Evolutionary conservation across 2,888 invertebrate genomes (phyloP), one percentile per base, ranked within the genome.

Genomic region (Encarsia formosa): DNA sequence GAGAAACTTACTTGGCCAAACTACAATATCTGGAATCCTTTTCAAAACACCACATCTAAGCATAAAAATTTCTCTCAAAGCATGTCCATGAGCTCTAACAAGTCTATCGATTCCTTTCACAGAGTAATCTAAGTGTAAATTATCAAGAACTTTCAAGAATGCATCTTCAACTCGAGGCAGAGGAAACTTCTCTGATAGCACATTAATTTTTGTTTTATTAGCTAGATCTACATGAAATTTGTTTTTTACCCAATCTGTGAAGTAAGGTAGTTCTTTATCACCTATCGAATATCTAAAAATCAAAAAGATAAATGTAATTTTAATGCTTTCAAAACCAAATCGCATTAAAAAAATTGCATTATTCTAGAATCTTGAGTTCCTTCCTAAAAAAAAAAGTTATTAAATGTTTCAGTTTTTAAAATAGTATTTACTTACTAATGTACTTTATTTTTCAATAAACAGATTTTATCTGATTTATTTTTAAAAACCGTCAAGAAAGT

Each of bases 31-130:
- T 2, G 97, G 97, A 67, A 98, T 90, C 63, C 96, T 81, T 50
- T 83, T 80, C 65, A 91, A 88, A 38, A 71, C 76, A 54, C 90
- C 88, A 48, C 81, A 78, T 63, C 91, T 79, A 49, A 97, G 74
- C 13, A 81, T 78, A 61, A 86, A 86, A 57, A 99, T 88, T 67
- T 98, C 98, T 61, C 90, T 85, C 42, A 98, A 75, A 0, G 95
- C 93, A 73, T 97, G 97, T 0, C 96, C 96, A 71, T 96, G 96
- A 1, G 92, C 87, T 55, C 96, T 79, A 59, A 93, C 83, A 52
- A 96, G 75, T 35, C 97, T 79, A 69, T 96, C 96, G 63, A 88
- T 79, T 0, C 89, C 90, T 46, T 90, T 85, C 29, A 81, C 75
- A 0, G 91, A 88, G 69, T 79, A 78, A 2, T 80, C 75, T 34